Percentiles rank a stretch among this genome's conserved stretches.
Evolutionary conservation across 92 coral and sea anemone species (phyloP).

Genomic region (Paragorgia papillata): DNA sequence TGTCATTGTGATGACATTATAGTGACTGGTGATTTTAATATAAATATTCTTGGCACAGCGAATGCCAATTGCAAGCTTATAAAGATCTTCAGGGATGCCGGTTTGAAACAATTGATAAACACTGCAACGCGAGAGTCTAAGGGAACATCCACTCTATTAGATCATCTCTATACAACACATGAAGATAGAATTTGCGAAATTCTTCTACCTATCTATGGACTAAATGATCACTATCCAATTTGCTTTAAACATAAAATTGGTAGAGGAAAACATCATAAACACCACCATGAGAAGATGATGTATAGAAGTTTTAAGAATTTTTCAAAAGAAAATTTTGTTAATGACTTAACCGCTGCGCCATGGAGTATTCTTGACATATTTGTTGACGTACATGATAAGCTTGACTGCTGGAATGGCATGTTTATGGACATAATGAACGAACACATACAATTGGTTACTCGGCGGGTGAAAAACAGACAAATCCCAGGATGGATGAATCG

Average conservation of each 20-base stretch:
- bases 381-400: neutral
- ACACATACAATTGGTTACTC: neutral
- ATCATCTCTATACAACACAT: constrained; percentile 50
- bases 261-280: constrained; percentile 4
- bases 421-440: neutral
- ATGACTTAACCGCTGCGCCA: neutral
- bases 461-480: constrained; percentile 1
- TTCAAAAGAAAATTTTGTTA: neutral
- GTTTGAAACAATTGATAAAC: constrained; percentile 34
- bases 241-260: constrained; percentile 20
- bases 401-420: neutral
- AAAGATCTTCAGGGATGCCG: constrained; percentile 28
- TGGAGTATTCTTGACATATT: neutral
- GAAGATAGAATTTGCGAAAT: constrained; percentile 42
- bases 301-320: constrained; percentile 39
- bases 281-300: constrained; percentile 44
- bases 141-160: constrained; percentile 30
- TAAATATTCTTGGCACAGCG: neutral
- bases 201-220: constrained; percentile 47
- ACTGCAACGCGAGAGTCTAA: constrained; percentile 36
- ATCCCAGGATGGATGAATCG: neutral
- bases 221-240: constrained; percentile 49
- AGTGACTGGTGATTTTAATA: constrained; percentile 20
- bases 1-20: constrained; percentile 7
- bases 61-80: neutral